Base-by-base conservation (phyloP, 2,797 vertebrate genomes). In the Gallinago solitaria region DNA sequence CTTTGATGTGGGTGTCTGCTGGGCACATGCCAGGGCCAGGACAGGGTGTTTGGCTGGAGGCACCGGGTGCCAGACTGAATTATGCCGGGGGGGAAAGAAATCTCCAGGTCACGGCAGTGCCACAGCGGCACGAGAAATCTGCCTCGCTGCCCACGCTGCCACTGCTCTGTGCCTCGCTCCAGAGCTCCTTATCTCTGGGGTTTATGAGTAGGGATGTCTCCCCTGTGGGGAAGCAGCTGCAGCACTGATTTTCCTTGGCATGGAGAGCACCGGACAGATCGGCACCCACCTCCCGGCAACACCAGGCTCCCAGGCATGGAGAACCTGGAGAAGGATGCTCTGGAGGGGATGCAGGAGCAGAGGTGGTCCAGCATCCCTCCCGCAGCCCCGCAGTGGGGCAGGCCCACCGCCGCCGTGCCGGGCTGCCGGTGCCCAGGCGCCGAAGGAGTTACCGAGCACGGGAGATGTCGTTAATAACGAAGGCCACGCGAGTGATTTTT, bases 1-100 rank as follows among this genome's bases (percentile, higher is more conserved):
- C 90, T 95, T 95, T 93, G 82, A 95, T 95, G 96, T 91, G 92
- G 94, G 89, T 86, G 79, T 89, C 94, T 95, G 63, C 96, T 96
- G 93, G 90, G 90, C 63, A 89, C 64, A n/a, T 11, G 93, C 95
- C 94, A 96, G 92, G 79, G 69, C 92, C 69, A 32, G 87, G 77
- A 64, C 69, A 48, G 71, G 73, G 90, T 25, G 63, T 63, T 68
- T 81, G 82, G 89, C 93, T 95, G 79, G 41, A 83, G 89, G 94
- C 93, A 93, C 41, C 9, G 21, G 43, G 79, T 89, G 95, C 85
- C 92, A 95, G 92, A 90, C 92, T 80, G 76, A 90, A 67, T 84
- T 47, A 33, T 10, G 75, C 92, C 37, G 1, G n/a, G 54, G 68
- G 50, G 27, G 63, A 17, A 65, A 63, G 87, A 90, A 84, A 90